Percentiles rank a stretch among this genome's conserved stretches.
These are phyloP conservation scores for rat (Rattus norvegicus) DNA, from an alignment of 2,113 vertebrate species.

Conservation along the genomic window DNA sequence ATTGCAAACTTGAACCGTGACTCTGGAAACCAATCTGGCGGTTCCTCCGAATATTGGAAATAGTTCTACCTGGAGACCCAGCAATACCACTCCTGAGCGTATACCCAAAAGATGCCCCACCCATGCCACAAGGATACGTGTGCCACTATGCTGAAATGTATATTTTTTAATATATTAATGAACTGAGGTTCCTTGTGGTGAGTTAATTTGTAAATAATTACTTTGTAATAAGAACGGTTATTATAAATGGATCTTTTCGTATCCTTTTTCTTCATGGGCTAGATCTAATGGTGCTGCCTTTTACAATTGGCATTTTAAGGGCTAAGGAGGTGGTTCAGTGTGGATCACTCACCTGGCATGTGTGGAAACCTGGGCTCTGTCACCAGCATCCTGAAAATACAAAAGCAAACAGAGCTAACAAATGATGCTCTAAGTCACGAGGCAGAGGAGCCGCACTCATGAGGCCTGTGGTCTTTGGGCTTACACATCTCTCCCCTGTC, in stretches of 20 bases:
- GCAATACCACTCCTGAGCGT: no score
- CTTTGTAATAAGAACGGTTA: constrained; percentile 32
- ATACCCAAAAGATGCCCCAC: no score
- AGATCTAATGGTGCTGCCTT: not conserved
- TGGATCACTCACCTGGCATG: not conserved
- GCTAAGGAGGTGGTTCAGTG: not conserved
- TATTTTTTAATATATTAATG: not conserved
- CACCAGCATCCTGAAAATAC: not conserved
- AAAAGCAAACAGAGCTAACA: not conserved
- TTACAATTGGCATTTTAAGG: not conserved
- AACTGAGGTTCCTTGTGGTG: constrained; percentile 22
- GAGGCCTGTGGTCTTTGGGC: not conserved
- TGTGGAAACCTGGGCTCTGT: not conserved
- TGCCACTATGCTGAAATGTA: no score
- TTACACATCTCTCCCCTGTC: not conserved
- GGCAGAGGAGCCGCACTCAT: not conserved
- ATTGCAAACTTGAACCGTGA: no score
- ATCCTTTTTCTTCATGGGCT: constrained; percentile 9
- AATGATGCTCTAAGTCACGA: not conserved
- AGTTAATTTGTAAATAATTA: constrained; percentile 40
- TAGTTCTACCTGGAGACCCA: no score
- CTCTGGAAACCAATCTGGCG: no score
- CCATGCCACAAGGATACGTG: no score
- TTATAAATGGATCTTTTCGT: not conserved
- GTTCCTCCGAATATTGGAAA: no score